phyloP scores from a whole-genome alignment of 2,888 invertebrate species.

The Sarcophaga caerulescens region DNA sequence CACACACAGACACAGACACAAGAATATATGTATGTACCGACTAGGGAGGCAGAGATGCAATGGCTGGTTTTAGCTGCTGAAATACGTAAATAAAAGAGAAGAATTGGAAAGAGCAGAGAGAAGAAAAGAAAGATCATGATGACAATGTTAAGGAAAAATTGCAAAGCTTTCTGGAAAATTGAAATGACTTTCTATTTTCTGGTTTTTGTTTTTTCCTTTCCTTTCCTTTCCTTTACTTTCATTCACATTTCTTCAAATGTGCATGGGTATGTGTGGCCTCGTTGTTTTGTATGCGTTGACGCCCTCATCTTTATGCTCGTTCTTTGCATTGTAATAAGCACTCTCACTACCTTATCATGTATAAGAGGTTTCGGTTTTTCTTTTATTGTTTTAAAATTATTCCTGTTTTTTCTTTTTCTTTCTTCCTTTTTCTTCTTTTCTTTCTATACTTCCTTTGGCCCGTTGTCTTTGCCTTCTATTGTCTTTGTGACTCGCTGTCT shows the following conservation, averaged over 20 bases:
- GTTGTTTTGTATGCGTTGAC: too few species aligned
- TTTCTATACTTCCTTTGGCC: too few species aligned
- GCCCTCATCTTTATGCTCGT: too few species aligned
- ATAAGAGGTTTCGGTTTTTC: too few species aligned
- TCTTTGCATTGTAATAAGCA: too few species aligned
- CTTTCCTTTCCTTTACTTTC: conserved; percentile 12
- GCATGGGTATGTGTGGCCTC: background rate
- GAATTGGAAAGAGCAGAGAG: background rate
- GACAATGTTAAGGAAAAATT: conserved; percentile 15
- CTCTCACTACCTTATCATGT: too few species aligned
- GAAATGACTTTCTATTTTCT: conserved; percentile 49
- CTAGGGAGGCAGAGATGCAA: background rate
- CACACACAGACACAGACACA: background rate
- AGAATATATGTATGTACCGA: background rate
- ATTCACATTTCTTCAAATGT: background rate
- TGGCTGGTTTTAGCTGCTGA: background rate
- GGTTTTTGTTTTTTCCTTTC: too few species aligned
- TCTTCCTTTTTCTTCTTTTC: too few species aligned
- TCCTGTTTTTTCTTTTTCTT: too few species aligned
- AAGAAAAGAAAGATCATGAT: background rate
- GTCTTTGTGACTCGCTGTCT: too few species aligned
- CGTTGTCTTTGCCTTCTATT: too few species aligned
- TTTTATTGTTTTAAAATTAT: too few species aligned
- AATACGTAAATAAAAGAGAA: conserved; percentile 8
- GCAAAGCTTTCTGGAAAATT: conserved; percentile 57